phyloP scores from a whole-genome alignment of 2,113 vertebrate genomes.

The Hippopotamus amphibius region DNA sequence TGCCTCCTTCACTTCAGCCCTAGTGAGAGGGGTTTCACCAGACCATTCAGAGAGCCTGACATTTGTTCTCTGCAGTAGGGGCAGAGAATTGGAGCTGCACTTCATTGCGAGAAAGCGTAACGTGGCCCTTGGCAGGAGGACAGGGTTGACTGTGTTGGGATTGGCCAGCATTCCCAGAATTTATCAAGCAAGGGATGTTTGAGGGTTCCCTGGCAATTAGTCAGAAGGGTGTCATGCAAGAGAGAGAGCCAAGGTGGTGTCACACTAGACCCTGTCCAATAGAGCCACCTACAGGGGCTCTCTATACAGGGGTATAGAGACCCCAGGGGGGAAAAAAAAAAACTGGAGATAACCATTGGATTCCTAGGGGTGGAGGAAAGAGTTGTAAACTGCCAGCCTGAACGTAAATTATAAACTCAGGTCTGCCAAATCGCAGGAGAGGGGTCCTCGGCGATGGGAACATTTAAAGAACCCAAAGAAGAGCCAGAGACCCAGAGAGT shows the following conservation, averaged over 20 bases:
- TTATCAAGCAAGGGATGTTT: not conserved
- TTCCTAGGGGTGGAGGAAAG: not conserved
- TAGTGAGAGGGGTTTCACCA: not conserved
- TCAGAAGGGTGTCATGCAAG: not conserved
- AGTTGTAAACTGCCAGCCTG: constrained; percentile 10
- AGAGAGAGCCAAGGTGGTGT: not conserved
- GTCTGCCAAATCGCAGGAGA: not conserved
- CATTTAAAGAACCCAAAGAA: constrained; percentile 17
- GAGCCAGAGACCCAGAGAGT: constrained; percentile 29
- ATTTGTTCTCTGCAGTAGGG: not conserved
- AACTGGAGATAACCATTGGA: not conserved
- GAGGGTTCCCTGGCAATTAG: constrained; percentile 34
- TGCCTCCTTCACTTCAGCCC: not conserved
- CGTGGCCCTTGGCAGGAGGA: constrained; percentile 20
- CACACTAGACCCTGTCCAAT: not conserved
- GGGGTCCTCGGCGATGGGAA: not conserved
- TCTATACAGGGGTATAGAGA: no score
- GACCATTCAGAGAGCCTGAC: not conserved
- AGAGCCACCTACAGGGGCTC: not conserved
- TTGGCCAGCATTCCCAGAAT: constrained; percentile 32
- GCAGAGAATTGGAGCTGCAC: not conserved
- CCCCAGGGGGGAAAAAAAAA: not conserved
- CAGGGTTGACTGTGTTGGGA: not conserved
- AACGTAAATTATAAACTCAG: constrained; percentile 5
- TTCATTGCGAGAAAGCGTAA: constrained; percentile 46